Conservation (phyloP, 2,797 vertebrate species). For the Rhincodon typus region DNA sequence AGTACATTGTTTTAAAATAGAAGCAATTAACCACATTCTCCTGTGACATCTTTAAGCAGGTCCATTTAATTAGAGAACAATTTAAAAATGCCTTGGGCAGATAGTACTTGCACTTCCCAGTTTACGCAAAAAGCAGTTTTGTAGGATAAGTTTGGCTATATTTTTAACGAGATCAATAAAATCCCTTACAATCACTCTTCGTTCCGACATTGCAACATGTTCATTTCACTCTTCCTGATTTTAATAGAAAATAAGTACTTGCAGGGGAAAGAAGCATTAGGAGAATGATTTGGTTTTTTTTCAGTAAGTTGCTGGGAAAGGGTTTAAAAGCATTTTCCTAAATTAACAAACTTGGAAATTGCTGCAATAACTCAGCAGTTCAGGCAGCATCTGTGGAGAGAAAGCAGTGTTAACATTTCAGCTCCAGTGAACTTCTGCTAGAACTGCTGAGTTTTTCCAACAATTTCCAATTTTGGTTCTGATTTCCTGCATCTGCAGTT, state of each 20-base stretch:
- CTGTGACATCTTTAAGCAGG: constrained; percentile 6
- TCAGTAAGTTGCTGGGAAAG: not conserved
- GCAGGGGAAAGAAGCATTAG: not conserved
- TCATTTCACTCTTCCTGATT: not conserved
- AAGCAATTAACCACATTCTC: not conserved
- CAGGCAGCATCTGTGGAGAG: too few relatives aligned
- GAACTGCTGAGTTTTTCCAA: too few relatives aligned
- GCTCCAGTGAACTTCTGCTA: too few relatives aligned
- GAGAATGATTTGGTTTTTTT: not conserved
- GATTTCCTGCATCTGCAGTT: too few relatives aligned
- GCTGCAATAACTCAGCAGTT: too few relatives aligned
- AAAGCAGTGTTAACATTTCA: too few relatives aligned
- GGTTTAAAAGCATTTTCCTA: not conserved
- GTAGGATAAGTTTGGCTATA: not conserved
- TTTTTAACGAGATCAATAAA: not conserved
- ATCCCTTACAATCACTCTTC: not conserved
- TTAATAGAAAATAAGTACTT: not conserved
- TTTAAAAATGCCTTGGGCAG: not conserved
- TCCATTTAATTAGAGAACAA: constrained; percentile 10
- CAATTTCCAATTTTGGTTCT: too few relatives aligned
- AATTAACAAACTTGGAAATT: too few relatives aligned
- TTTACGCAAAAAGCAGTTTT: not conserved
- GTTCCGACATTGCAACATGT: not conserved
- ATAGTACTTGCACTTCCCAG: not conserved
- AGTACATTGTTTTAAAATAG: not conserved